Percentiles rank a stretch among this genome's conserved stretches.
These are phyloP conservation scores for Steatornis caripensis DNA, from an alignment of 2,113 vertebrate species.

Conservation along the genomic window DNA sequence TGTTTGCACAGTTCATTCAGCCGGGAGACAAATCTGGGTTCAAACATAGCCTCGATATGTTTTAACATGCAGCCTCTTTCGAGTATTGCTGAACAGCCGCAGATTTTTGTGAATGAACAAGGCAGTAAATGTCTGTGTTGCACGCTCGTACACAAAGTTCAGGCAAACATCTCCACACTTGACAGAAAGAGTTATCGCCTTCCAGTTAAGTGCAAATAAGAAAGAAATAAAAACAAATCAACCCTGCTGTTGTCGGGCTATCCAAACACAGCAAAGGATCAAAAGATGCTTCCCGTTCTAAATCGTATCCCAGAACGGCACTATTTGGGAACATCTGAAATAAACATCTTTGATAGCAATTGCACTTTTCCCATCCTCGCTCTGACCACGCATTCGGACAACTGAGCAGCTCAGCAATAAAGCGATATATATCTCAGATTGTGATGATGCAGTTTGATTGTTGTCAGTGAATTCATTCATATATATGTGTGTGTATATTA, in stretches of 20 bases:
- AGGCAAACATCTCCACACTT: not conserved
- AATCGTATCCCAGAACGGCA: not conserved
- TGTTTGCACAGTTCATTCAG: not conserved
- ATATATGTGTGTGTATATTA: rapidly evolving
- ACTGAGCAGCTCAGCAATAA: not conserved
- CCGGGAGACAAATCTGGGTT: not conserved
- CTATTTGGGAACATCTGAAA: not conserved
- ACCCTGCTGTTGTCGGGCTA: not conserved
- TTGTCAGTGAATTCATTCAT: not conserved
- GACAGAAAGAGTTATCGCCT: not conserved
- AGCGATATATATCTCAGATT: not conserved
- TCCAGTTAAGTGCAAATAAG: not conserved
- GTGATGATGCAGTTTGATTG: not conserved
- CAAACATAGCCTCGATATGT: not conserved
- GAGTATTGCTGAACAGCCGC: not conserved
- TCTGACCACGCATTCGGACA: not conserved
- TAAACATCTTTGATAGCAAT: not conserved
- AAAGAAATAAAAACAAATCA: not conserved
- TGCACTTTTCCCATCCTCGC: not conserved
- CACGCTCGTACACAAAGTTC: not conserved
- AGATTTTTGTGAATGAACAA: not conserved
- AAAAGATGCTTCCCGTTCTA: not conserved
- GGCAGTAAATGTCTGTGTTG: not conserved
- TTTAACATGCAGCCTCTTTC: not conserved
- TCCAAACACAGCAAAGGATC: not conserved